These are phyloP conservation scores for Melanaphis sacchari DNA, from an alignment of 1,140 invertebrate genomes.

Conservation along the genomic window DNA sequence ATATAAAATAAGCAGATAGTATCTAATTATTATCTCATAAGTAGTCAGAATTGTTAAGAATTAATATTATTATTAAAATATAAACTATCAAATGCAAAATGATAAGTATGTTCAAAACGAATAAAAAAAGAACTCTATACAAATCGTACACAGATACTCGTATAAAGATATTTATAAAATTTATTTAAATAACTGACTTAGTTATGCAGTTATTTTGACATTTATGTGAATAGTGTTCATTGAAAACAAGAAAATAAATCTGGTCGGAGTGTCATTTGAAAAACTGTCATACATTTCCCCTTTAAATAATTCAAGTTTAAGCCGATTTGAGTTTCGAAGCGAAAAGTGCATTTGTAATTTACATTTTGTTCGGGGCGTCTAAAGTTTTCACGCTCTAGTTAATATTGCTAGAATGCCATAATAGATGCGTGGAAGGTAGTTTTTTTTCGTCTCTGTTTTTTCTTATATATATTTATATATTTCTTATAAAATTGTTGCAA, in stretches of 20 bases:
- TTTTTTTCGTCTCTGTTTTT: not conserved
- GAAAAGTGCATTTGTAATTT: constrained; percentile 32
- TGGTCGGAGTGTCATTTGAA: not conserved
- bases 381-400: not conserved
- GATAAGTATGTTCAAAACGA: not conserved
- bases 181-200: not conserved
- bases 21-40: too few species aligned
- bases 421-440: not conserved
- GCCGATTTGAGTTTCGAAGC: constrained; percentile 30
- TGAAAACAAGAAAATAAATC: constrained; percentile 2
- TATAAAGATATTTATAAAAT: not conserved
- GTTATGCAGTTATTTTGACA: not conserved
- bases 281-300: not conserved
- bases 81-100: not conserved
- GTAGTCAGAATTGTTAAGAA: too few species aligned
- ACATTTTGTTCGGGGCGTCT: not conserved
- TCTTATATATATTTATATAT: not conserved
- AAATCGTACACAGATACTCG: not conserved
- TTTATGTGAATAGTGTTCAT: constrained; percentile 1
- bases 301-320: constrained; percentile 32
- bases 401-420: not conserved
- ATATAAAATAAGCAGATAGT: too few species aligned
- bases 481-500: constrained; percentile 17
- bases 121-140: not conserved
- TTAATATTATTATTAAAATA: too few species aligned